Base-by-base conservation (phyloP, 2,113 vertebrate species). In the Danio rerio region DNA sequence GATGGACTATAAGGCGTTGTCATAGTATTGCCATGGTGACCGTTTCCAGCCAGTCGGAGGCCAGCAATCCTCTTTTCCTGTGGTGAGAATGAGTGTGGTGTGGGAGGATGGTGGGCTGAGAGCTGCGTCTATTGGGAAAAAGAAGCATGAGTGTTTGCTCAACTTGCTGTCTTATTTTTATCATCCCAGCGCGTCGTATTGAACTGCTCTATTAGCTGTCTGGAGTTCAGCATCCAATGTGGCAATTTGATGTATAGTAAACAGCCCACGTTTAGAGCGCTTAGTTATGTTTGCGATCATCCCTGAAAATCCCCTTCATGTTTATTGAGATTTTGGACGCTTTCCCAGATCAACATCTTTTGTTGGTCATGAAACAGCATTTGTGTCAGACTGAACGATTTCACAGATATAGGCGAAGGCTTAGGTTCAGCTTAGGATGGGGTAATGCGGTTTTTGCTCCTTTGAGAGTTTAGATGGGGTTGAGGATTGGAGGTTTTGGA, bases 1-100 rank as follows among this genome's bases (percentile, higher is more conserved):
- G 83, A 89, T 82, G 43, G 78, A 84, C 69, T 77, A 31, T 31
- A 68, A 88, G 86, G 85, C 83, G 83, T 87, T 86, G 88, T 88
- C 88, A 89, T 89, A 89, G 88, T 88, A 84, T 86, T 89, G 16
- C 85, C 85, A 89, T 89, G 80, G 85, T 85, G 86, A 89, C 88
- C 16, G 78, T 81, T 82, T 86, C 81, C 62, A 86, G 85, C 79
- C 71, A 76, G 81, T 83, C 85, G 81, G 73, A 81, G 66, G 86
- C 84, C 81, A 81, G 61, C 78, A 71, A 85, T 81, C 59, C 43
- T 76, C 76, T 76, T 70, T 83, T 74, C 58, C 68, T 21, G 79
- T n/a, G 71, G 78, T 62, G 84, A 50, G 77, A 53, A 59, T 83
- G 83, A 83, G 81, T 82, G 81, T 73, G 71, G 55, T 21, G 73